A percentile compares a stretch with the other conserved stretches of the same genome.
These are phyloP conservation scores for Drosophila orena DNA, from an alignment of 1,140 invertebrate genomes.

Conservation along the genomic window DNA sequence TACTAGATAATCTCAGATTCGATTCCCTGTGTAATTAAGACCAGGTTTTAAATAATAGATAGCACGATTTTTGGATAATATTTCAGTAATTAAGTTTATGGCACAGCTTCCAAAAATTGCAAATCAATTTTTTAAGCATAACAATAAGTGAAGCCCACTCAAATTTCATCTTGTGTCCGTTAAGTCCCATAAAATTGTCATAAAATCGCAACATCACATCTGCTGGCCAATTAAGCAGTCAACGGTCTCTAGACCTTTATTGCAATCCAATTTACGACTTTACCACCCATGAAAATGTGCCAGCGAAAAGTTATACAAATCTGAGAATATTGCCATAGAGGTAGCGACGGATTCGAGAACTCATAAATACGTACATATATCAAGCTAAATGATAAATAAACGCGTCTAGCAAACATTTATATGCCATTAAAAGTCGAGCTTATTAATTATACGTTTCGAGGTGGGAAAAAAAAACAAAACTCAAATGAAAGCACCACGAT, in stretches of 20 bases:
- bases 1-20: too few species aligned
- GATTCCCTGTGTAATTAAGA: not conserved
- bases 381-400: constrained; percentile 26
- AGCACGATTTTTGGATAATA: too few species aligned
- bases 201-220: constrained; percentile 2
- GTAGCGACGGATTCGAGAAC: not conserved
- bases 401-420: constrained; percentile 20
- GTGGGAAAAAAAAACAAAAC: not conserved
- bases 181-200: not conserved
- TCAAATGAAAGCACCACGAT: not conserved
- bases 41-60: not conserved
- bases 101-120: not conserved
- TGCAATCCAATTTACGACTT: not conserved
- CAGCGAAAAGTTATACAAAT: not conserved
- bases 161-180: not conserved
- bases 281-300: not conserved
- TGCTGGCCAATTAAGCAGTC: constrained; percentile 3
- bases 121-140: not conserved
- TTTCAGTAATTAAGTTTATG: not conserved
- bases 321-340: not conserved
- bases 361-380: constrained; percentile 20
- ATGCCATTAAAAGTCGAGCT: constrained; percentile 27
- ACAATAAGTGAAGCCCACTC: not conserved
- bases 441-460: constrained; percentile 28
- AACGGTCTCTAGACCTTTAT: not conserved